Evolutionary conservation across 2,888 invertebrate species (phyloP).

Genomic region (Nephrotoma appendiculata): DNA sequence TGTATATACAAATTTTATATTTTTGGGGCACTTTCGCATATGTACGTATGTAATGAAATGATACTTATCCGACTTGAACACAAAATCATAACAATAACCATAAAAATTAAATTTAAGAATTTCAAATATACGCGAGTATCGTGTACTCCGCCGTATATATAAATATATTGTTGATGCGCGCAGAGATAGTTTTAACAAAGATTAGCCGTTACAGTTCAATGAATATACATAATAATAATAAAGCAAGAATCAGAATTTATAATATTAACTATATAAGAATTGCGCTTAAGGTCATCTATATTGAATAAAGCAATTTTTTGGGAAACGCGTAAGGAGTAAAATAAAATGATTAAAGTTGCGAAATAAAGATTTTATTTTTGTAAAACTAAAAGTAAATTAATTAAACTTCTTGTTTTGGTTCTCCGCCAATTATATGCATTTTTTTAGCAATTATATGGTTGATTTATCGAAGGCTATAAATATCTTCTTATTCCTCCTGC

Average conservation of each 20-base stretch:
- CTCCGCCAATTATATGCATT: not conserved
- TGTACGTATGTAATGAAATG: not conserved
- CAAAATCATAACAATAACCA: not conserved
- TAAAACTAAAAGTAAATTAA: not conserved
- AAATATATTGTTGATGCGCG: not conserved
- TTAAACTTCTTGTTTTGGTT: not conserved
- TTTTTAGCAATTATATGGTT: not conserved
- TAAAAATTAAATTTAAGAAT: not conserved
- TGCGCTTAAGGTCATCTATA: not conserved
- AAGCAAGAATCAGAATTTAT: not conserved
- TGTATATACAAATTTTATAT: not conserved
- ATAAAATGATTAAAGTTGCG: not conserved
- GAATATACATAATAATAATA: not conserved
- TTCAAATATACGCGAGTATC: not conserved
- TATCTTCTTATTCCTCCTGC: not conserved
- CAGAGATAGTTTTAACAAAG: not conserved
- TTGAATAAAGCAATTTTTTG: not conserved
- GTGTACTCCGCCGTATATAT: not conserved
- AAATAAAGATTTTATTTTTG: not conserved
- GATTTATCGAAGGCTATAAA: not conserved
- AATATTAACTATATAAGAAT: not conserved
- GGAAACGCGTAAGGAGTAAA: not conserved
- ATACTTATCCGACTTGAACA: not conserved
- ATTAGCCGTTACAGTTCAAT: not conserved
- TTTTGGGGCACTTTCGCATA: not conserved